Evolutionary conservation across 2,113 vertebrate genomes (phyloP).

Genomic region (Anseranas semipalmata): DNA sequence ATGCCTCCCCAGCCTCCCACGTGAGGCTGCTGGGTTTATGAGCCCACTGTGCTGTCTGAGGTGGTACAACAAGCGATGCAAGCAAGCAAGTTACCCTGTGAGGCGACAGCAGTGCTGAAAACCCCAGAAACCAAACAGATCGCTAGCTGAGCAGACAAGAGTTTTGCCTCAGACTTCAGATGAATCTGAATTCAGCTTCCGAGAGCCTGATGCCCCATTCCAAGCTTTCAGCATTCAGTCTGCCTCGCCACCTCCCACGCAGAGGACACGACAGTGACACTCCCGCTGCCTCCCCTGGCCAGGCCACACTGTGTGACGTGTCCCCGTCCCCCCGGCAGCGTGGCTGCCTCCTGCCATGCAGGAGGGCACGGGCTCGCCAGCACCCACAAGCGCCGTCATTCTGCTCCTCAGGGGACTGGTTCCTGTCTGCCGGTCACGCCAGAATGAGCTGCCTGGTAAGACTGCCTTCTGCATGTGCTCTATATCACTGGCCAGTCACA

Average conservation of each 20-base stretch:
- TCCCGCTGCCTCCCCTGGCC: background rate
- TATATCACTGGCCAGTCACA: background rate
- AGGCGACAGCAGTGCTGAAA: background rate
- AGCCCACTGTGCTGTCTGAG: background rate
- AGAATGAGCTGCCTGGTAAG: background rate
- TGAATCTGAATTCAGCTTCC: background rate
- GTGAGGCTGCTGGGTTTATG: too few species aligned
- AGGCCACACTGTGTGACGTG: rapidly evolving
- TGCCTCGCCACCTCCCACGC: background rate
- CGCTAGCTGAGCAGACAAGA: background rate
- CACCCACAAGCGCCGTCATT: background rate
- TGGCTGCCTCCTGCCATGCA: too few species aligned
- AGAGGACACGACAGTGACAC: background rate
- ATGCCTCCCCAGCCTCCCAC: background rate
- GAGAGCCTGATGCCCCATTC: background rate
- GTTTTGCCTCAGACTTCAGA: background rate
- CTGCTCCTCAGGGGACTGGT: rapidly evolving
- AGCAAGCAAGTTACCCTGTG: background rate
- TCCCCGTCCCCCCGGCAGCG: background rate
- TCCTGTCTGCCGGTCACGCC: background rate
- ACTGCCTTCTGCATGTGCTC: background rate
- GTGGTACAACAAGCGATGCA: background rate
- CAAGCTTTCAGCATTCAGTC: background rate
- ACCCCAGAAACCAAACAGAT: background rate
- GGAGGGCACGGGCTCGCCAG: background rate